Evolutionary conservation across 2,797 vertebrate genomes (phyloP), one percentile per base, ranked within the genome.

Genomic region (Anguilla pacifica): DNA sequence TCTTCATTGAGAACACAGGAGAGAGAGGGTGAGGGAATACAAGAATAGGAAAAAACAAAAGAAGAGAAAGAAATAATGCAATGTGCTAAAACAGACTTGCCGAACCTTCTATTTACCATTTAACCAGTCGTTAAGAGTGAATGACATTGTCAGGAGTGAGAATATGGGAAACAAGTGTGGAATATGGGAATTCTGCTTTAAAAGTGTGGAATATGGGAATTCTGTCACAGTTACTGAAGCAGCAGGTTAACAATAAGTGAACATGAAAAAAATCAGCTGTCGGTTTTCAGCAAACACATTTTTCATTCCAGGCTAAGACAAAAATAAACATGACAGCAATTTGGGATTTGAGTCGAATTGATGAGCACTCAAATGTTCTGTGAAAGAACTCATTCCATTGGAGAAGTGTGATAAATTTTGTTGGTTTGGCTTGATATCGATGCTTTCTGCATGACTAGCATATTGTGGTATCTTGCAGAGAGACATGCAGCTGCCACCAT

Each of bases 51-150:
- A 46, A 46, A 46, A 46, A 46, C 43, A 39, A 5, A 25, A 3
- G 9, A n/a, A 57, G n/a, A 59, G 49, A 4, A 57, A 5, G 17
- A 35, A 84, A 35, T 2, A 84, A 89, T 46, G 83, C 86, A 70
- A 86, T 89, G 59, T 79, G 87, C 49, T 74, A 89, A 53, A 88
- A 53, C 51, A 85, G 83, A 87, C 31, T 6, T 72, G 22, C 61
- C 49, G 43, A 25, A 81, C 77, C 77, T 19, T 46, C 19, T 6
- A 49, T 81, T 81, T 22, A 81, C 6, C 77, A 46, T 81, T 17
- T 79, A 49, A 81, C 39, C 39, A 19, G 35, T 31, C 72, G 15
- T 77, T 77, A 17, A 4, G 72, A 43, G 72, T 39, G 72, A 77
- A 31, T 77, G 72, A 77, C 31, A 13, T 39, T 39, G 72, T 35